Evolutionary conservation across 2,888 invertebrate species (phyloP), one percentile per base, ranked within the genome.

Genomic region (Pyrochroa serraticornis): DNA sequence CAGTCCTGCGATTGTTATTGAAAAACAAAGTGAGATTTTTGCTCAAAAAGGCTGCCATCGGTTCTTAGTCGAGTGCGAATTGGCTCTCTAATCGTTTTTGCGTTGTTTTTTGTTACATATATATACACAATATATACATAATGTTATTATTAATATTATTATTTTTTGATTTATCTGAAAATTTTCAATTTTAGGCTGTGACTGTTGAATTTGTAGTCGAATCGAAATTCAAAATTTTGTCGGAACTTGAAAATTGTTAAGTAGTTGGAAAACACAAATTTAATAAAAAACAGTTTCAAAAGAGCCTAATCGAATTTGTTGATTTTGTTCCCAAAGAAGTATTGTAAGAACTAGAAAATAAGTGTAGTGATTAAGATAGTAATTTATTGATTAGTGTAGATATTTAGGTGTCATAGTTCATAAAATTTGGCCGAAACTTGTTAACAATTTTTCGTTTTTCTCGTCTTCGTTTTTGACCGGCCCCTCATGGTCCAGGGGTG

Each of bases 101-200:
- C 9, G 14, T 34, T 14, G 6, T n/a, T 49, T 31, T 31, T n/a
- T 42, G 42, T 35, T 41, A 14, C n/a, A n/a, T n/a, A n/a, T n/a
- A n/a, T n/a, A n/a, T n/a, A n/a, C n/a, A n/a, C n/a, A n/a, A n/a
- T n/a, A n/a, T n/a, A n/a, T n/a, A n/a, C n/a, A n/a, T n/a, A n/a
- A n/a, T n/a, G n/a, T n/a, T n/a, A 13, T 10, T 22, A n/a, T 32
- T 54, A 38, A 54, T 9, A 38, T 46, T 55, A 5, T 22, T 22
- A 5, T 22, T 22, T 22, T 22, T 22, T 22, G 2, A 3, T 22
- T 22, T 22, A 3, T 22, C 22, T 50, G 30, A 38, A 52, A 53
- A 43, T 71, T 71, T 22, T 68, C 64, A 68, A 69, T 70, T 73
- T 74, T 73, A 72, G 74, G 74, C 74, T 74, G 74, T 74, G 74